Conservation (phyloP, 2,888 invertebrate species). For the Chaetogeoica ovagalla region DNA sequence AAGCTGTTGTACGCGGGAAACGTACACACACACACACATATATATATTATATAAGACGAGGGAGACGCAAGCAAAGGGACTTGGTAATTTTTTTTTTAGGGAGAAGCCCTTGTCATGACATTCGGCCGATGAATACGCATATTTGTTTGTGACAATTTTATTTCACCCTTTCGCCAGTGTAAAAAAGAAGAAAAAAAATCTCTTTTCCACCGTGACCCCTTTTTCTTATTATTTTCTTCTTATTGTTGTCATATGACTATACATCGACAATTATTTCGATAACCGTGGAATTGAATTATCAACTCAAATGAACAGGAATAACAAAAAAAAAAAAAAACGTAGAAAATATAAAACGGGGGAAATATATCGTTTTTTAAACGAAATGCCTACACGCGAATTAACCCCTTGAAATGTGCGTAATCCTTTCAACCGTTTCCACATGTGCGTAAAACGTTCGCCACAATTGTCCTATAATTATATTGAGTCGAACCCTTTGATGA, state of each 20-base stretch:
- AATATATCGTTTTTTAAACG: constrained; percentile 48
- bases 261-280: constrained; percentile 39
- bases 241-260: constrained; percentile 6
- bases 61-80: constrained; percentile 3
- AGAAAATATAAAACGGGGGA: constrained; percentile 31
- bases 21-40: no score
- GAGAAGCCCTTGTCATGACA: constrained; percentile 48
- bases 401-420: constrained; percentile 47
- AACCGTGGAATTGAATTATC: constrained; percentile 40
- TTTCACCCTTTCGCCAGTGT: constrained; percentile 42
- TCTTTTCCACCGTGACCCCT: constrained; percentile 20
- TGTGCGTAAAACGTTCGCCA: constrained; percentile 48
- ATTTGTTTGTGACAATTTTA: constrained; percentile 33
- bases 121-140: constrained; percentile 35
- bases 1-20: constrained; percentile 29
- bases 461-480: constrained; percentile 51
- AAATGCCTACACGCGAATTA: constrained; percentile 30
- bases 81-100: constrained; percentile 33
- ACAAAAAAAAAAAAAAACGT: background rate
- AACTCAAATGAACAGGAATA: constrained; percentile 1
- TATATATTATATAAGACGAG: background rate
- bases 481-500: constrained; percentile 39
- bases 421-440: constrained; percentile 52
- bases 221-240: constrained; percentile 23
- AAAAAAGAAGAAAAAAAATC: constrained; percentile 14